Base-by-base conservation (phyloP, 2,888 invertebrate genomes). In the Glomeris marginata region DNA sequence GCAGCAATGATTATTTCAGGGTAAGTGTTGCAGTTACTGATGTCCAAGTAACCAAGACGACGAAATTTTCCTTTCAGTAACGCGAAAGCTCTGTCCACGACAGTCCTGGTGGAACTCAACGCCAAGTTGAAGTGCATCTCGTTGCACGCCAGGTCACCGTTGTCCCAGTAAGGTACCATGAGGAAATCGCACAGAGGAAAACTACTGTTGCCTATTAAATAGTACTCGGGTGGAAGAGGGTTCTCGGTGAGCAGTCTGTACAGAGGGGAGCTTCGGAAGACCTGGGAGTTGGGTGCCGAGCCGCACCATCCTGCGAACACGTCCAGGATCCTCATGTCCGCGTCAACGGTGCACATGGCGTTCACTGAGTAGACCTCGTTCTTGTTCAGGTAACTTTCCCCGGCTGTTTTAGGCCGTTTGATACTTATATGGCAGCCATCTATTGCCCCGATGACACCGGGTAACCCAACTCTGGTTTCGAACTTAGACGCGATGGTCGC, bases 271-370 rank as follows among this genome's bases (percentile, higher is more conserved):
- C 36, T 21, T n/a, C 18, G 43, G 21, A 16, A 20, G 15, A 18
- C 28, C 2, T 16, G 11, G 6, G 33, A 41, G 13, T 22, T 20
- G 18, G 20, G 8, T 5, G 2, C 16, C 43, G 21, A 44, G 18
- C 16, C 16, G 22, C 1, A 11, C 1, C 10, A 11, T 10, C 8
- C 18, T 1, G 22, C 43, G 18, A 44, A 22, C 11, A 13, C 18
- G 22, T 49, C 49, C 33, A 44, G 11, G 28, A 49, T 44, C 6
- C 34, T 18, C 43, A 44, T 44, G 15, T 36, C 34, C 21, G 42
- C 15, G 15, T 49, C 49, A 18, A 42, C 42, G 10, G 44, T 44
- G 18, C 36, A 41, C 20, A 44, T 42, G 20, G 44, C 21, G 2
- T n/a, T n/a, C 6, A 42, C 42, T 3, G 42, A 18, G n/a, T 2